Evolutionary conservation across 2,797 vertebrate species (phyloP), one percentile per base, ranked within the genome.

Genomic region (Echeneis naucrates): DNA sequence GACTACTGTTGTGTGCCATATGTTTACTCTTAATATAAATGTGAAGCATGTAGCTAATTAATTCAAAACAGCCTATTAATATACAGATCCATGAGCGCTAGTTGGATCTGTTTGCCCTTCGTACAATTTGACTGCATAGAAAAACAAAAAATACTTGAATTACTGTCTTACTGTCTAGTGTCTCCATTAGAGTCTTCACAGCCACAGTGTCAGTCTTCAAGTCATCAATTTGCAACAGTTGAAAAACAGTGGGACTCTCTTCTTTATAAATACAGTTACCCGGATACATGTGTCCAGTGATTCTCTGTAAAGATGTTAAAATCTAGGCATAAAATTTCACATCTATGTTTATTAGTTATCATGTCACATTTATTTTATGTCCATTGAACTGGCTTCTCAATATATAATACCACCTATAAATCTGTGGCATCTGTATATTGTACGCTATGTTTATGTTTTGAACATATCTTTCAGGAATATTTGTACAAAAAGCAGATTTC

Each of bases 221-320:
- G n/a, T 80, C 54, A 82, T 58, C 64, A 65, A 65, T 84, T 27
- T 60, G 52, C 19, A 73, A 54, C 72, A 77, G 63, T 72, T 63
- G 45, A 75, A 79, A 66, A 72, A 63, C 35, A 63, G 37, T 17
- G 24, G 13, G 57, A 74, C 26, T 53, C 72, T 77, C 65, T 65
- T 77, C 65, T 65, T 80, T 70, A 52, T 58, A 23, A 30, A 55
- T 70, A 67, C 72, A 58, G 74, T 62, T 35, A 80, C 65, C 57
- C 61, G 68, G 68, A 40, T 74, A 55, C 32, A 54, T 37, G 48
- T 24, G 17, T 48, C 38, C 24, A 66, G 44, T 1, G 50, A 47
- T 58, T 44, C 35, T 32, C 40, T 61, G 19, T 71, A 52, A 75
- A 63, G 67, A 71, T 64, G 66, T 59, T 68, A 45, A 51, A 9